phyloP scores from a whole-genome alignment of 2,113 vertebrate genomes.

The Percina caprodes region DNA sequence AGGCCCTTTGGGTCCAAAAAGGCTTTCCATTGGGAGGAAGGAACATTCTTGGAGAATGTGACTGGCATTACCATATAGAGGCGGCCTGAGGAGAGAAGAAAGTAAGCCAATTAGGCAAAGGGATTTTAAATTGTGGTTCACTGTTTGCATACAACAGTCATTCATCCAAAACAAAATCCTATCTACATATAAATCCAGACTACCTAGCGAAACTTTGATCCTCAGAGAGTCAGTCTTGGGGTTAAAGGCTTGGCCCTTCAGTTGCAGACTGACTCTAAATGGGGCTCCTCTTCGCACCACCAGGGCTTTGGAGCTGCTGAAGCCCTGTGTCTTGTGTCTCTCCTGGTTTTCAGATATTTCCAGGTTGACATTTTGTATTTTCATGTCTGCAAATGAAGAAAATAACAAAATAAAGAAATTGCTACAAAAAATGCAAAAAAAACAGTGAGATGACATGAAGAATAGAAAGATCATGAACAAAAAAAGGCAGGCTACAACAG shows the following conservation, averaged over 20 bases:
- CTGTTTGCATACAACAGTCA: neutral
- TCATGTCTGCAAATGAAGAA: slow-evolving; percentile 55
- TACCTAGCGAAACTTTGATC: slow-evolving; percentile 77
- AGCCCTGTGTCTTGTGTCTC: slow-evolving; percentile 72
- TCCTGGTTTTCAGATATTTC: slow-evolving; percentile 68
- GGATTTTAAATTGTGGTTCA: neutral
- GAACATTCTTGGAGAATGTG: slow-evolving; percentile 29
- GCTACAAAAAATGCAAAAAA: neutral
- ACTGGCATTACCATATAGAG: slow-evolving; percentile 62
- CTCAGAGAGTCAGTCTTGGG: slow-evolving; percentile 62
- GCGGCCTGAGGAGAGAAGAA: slow-evolving; percentile 56
- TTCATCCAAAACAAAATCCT: neutral
- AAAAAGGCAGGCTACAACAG: neutral
- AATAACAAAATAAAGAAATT: neutral
- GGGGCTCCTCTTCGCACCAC: slow-evolving; percentile 82
- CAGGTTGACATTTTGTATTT: slow-evolving; percentile 59
- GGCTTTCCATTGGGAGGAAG: slow-evolving; percentile 67
- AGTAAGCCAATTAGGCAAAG: neutral
- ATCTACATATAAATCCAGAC: neutral
- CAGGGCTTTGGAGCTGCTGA: slow-evolving; percentile 64
- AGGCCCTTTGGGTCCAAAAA: slow-evolving; percentile 30
- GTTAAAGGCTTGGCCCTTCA: slow-evolving; percentile 64
- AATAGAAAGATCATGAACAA: neutral
- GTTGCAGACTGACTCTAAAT: slow-evolving; percentile 66
- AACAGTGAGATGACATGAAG: neutral